phyloP scores from a whole-genome alignment of 2,113 vertebrate species.

The Phodopus roborovskii region DNA sequence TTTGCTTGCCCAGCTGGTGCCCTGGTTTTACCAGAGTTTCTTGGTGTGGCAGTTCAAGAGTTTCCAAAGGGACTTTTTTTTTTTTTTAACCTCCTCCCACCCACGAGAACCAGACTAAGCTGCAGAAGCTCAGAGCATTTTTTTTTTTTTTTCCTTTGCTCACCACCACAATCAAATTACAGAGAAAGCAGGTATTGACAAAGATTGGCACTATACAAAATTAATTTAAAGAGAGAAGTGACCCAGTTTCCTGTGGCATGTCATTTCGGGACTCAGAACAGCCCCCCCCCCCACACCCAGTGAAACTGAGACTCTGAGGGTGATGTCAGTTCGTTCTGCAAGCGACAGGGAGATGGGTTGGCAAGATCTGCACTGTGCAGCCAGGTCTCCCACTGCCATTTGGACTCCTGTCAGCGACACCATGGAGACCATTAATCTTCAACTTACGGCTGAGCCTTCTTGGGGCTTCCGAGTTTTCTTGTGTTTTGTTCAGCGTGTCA shows the following conservation, averaged over 20 bases:
- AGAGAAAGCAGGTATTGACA: neutral
- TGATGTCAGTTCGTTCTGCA: rapidly evolving
- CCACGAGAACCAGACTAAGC: neutral
- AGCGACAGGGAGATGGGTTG: neutral
- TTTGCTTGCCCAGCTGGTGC: neutral
- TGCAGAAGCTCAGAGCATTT: neutral
- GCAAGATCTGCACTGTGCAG: neutral
- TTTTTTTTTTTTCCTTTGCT: conserved; percentile 22
- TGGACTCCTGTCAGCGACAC: conserved; percentile 38
- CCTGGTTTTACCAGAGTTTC: neutral
- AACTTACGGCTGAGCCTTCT: conserved; percentile 12
- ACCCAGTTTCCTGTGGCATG: conserved; percentile 63
- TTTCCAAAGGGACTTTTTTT: neutral
- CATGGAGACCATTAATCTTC: conserved; percentile 63
- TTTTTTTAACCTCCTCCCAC: neutral
- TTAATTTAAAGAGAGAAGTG: conserved; percentile 45
- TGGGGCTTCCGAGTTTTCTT: conserved; percentile 4
- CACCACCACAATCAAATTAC: conserved; percentile 53
- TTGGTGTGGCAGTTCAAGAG: neutral
- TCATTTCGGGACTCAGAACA: neutral
- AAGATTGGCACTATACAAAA: conserved; percentile 25
- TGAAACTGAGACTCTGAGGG: neutral
- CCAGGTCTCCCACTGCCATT: conserved; percentile 48
- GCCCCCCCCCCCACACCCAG: rapidly evolving
- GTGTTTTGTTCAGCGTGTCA: conserved; percentile 76